Evolutionary conservation across 2,888 invertebrate species (phyloP), one percentile per base, ranked within the genome.

Genomic region (Lissocephala sabroskyi): DNA sequence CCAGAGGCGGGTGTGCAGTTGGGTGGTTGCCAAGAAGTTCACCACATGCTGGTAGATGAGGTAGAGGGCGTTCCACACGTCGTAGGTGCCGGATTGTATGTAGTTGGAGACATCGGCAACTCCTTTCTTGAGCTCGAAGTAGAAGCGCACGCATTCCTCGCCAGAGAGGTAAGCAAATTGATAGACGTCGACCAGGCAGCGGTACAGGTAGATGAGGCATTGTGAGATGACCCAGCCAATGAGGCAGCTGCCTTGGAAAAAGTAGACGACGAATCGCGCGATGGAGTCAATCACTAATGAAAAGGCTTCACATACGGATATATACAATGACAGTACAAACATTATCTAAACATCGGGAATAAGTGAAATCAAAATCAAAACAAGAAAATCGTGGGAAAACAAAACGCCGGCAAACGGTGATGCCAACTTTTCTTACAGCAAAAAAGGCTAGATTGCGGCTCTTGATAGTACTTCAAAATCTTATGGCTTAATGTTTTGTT

Each of bases 141-240:
- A 58, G 7, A 33, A 28, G 1, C 37, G 7, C 1, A 16, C 10
- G 13, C 42, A n/a, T 10, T 52, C 49, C 2, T 14, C 9, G 10
- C 13, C 41, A 3, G 41, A 10, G n/a, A 10, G 11, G 5, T 7
- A 26, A 4, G 13, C 10, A 2, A 49, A 2, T 14, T 44, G 9
- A 16, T 50, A 50, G 10, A n/a, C 13, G 0, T 33, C 11, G 17
- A 43, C 46, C 5, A 59, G 41, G 1, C 23, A n/a, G 3, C 17
- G 36, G 61, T 53, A 75, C 4, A 41, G 26, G 4, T 23, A 7
- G 0, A 7, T 9, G 35, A 43, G 44, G 9, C 45, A 37, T 36
- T 54, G 13, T 17, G 75, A 51, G 4, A 67, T 30, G 10, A 58
- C 61, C 17, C 48, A 67, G 0, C 76, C 67, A 2, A 71, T 19